Evolutionary conservation across 2,888 invertebrate genomes (phyloP).

Genomic region (Eupithecia subfuscata): DNA sequence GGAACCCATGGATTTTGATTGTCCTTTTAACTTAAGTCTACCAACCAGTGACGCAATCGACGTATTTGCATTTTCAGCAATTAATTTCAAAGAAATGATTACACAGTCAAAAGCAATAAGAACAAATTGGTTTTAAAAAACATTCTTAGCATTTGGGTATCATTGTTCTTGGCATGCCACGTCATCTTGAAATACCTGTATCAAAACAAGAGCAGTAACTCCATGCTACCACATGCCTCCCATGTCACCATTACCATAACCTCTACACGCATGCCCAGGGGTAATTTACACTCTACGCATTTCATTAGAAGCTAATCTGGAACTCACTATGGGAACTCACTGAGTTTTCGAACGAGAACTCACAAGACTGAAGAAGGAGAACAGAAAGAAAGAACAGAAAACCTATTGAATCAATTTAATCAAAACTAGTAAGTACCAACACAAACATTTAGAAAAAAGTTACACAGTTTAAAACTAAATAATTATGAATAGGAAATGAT

Average conservation of each 20-base stretch:
- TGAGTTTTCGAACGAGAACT: neutral
- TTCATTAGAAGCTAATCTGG: slow-evolving; percentile 62
- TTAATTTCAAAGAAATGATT: neutral
- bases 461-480: neutral
- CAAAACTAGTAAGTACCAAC: neutral
- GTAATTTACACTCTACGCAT: slow-evolving; percentile 63
- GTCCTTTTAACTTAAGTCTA: neutral
- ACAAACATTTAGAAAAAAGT: neutral
- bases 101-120: neutral
- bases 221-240: slow-evolving; percentile 28
- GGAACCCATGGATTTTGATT: neutral
- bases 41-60: neutral
- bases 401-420: neutral
- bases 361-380: neutral
- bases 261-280: slow-evolving; percentile 51
- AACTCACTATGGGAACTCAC: slow-evolving; percentile 45
- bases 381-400: neutral
- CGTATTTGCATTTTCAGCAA: neutral
- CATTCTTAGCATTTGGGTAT: neutral
- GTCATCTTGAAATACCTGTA: neutral
- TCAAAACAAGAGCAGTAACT: slow-evolving; percentile 26
- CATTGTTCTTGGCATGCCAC: neutral
- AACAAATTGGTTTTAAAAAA: neutral
- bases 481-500: neutral
- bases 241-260: slow-evolving; percentile 54